Evolutionary conservation across 2,113 vertebrate genomes (phyloP).

Genomic region (Cyrtonyx montezumae): DNA sequence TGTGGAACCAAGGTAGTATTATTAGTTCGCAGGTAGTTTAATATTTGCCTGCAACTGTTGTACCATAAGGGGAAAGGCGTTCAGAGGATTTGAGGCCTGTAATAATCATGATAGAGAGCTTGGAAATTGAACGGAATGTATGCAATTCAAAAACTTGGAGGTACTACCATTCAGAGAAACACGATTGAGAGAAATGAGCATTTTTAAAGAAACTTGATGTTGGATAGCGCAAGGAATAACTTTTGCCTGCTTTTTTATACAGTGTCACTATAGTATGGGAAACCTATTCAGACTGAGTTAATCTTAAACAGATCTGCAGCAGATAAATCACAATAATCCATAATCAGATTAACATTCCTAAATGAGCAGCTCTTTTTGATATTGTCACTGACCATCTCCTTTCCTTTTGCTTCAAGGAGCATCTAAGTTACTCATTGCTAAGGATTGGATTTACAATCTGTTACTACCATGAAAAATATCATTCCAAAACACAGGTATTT

Average conservation of each 20-base stretch:
- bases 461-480: neutral
- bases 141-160: neutral
- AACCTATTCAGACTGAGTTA: neutral
- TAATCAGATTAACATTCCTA: neutral
- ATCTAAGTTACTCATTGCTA: neutral
- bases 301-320: neutral
- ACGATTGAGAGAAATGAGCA: neutral
- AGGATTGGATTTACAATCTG: neutral
- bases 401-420: neutral
- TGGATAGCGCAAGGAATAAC: neutral
- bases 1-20: neutral
- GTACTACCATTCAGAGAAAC: neutral
- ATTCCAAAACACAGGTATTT: neutral
- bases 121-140: neutral
- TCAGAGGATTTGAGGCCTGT: neutral
- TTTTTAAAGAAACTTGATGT: neutral
- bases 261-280: neutral
- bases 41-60: neutral
- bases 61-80: neutral
- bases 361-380: neutral
- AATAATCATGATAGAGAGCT: neutral
- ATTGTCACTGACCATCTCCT: neutral
- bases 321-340: neutral
- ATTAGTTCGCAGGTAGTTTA: neutral
- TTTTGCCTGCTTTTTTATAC: neutral